These are phyloP conservation scores for Trichomalopsis sarcophagae DNA, from an alignment of 1,140 invertebrate genomes.

Conservation along the genomic window DNA sequence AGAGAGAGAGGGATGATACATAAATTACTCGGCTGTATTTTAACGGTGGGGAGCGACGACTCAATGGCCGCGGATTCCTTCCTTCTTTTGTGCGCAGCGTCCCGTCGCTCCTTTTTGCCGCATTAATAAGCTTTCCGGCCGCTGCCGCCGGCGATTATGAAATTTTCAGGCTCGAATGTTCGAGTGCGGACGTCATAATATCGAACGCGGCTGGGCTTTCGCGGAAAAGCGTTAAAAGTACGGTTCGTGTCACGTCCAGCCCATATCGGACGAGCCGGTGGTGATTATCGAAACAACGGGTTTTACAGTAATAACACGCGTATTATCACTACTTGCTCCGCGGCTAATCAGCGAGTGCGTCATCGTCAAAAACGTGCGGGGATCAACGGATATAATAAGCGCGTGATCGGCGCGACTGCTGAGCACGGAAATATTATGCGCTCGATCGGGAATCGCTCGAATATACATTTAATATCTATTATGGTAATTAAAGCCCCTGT, in stretches of 20 bases:
- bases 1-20: slow-evolving; percentile 14
- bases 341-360: background rate
- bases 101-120: slow-evolving; percentile 6
- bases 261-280: background rate
- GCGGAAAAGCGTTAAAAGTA: background rate
- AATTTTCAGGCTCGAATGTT: slow-evolving; percentile 28
- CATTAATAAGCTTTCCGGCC: slow-evolving; percentile 20
- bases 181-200: background rate
- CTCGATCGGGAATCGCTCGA: background rate
- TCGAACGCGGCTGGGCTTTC: background rate
- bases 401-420: too few relatives aligned
- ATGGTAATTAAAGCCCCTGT: too few relatives aligned
- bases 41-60: background rate
- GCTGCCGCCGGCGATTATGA: slow-evolving; percentile 17
- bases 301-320: background rate
- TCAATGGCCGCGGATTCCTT: slow-evolving; percentile 22
- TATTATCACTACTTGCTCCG: too few relatives aligned
- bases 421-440: too few relatives aligned
- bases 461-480: too few relatives aligned
- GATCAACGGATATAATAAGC: background rate
- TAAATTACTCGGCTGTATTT: slow-evolving; percentile 40
- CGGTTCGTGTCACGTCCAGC: background rate
- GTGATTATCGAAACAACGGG: background rate
- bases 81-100: background rate
- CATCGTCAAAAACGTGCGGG: background rate